Conservation (phyloP, 53 echinoderm and acorn worm species). For the Paracentrotus lividus region DNA sequence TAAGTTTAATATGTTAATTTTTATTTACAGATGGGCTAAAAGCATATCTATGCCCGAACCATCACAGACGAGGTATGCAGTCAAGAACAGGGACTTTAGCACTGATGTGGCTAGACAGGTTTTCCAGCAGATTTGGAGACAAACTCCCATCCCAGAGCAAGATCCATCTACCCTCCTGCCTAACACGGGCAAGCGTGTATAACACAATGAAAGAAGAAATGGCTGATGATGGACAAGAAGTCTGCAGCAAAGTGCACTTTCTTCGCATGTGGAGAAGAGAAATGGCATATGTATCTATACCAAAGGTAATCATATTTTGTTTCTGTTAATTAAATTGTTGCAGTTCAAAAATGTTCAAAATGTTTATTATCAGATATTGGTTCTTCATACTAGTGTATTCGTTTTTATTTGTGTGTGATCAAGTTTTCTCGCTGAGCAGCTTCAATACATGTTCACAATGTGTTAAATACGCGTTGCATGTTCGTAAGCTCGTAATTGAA, state of each 20-base stretch:
- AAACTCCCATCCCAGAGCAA: conserved; percentile 34
- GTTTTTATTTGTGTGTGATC: too few species aligned
- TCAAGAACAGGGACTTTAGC: conserved; percentile 27
- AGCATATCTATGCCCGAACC: too few species aligned
- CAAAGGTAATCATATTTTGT: conserved; percentile 62
- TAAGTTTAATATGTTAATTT: too few species aligned
- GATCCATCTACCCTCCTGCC: conserved; percentile 65
- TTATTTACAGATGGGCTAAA: conserved; percentile 21
- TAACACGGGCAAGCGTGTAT: conserved; percentile 49
- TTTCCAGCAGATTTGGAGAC: conserved; percentile 46
- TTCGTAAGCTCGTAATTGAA: too few species aligned
- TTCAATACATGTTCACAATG: too few species aligned
- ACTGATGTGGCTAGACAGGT: conserved; percentile 40
- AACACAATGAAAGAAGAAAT: conserved; percentile 57
- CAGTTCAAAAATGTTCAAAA: neutral
- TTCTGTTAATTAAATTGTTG: neutral
- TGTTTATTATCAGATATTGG: neutral
- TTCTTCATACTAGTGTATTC: neutral
- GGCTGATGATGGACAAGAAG: conserved; percentile 47
- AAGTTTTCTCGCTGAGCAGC: too few species aligned
- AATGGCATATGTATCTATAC: conserved; percentile 54
- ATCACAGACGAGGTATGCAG: too few species aligned
- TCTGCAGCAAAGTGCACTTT: conserved; percentile 54
- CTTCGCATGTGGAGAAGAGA: too few species aligned
- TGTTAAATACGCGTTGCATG: too few species aligned